These are phyloP conservation scores for Caenorhabditis inopinata DNA, from an alignment of 1,140 invertebrate genomes.

Conservation along the genomic window DNA sequence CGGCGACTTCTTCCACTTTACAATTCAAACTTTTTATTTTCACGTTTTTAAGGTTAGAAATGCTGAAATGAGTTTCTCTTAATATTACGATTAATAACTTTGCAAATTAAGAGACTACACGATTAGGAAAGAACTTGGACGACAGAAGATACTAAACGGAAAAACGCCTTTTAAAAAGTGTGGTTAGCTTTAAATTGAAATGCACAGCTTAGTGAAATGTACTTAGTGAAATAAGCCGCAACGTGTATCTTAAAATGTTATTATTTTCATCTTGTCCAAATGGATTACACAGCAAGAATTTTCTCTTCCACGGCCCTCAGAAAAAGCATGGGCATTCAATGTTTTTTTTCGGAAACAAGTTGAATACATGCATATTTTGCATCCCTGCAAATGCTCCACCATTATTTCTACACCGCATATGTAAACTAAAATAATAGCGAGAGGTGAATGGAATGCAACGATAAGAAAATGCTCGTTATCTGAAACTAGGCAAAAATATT, in stretches of 20 bases:
- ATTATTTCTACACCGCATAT: too few relatives aligned
- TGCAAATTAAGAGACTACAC: too few relatives aligned
- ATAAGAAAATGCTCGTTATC: neutral
- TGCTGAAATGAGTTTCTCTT: neutral
- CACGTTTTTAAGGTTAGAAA: neutral
- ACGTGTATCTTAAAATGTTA: too few relatives aligned
- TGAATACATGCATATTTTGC: too few relatives aligned
- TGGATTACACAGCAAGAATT: neutral
- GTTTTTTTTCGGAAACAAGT: neutral
- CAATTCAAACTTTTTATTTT: neutral
- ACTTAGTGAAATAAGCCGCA: too few relatives aligned
- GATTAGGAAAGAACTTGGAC: too few relatives aligned
- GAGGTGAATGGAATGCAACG: neutral
- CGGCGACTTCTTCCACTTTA: neutral
- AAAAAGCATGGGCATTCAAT: neutral
- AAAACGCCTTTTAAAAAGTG: too few relatives aligned
- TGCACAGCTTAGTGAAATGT: too few relatives aligned
- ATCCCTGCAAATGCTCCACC: too few relatives aligned
- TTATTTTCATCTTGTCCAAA: neutral
- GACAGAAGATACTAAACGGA: too few relatives aligned
- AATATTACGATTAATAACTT: slow-evolving; percentile 13
- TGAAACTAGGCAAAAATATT: neutral
- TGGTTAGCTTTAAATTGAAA: too few relatives aligned
- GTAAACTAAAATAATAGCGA: neutral
- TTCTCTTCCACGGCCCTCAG: neutral